Percentiles rank a stretch among this genome's conserved stretches.
Evolutionary conservation across 2,888 invertebrate genomes (phyloP).

Genomic region (Resseliella maxima): DNA sequence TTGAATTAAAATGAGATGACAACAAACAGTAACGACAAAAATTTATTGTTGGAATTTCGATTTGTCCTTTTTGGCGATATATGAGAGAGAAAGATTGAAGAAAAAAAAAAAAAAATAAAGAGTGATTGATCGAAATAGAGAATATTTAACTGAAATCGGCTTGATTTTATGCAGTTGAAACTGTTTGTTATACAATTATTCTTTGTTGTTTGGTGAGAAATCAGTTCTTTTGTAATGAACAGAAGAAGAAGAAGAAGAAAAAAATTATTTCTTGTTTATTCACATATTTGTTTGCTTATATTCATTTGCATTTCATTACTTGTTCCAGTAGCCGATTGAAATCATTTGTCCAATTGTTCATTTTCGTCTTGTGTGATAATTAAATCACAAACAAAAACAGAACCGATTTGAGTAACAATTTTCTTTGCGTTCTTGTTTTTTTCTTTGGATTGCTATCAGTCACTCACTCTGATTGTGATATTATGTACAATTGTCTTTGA

Average conservation of each 20-base stretch:
- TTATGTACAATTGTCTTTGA: not conserved
- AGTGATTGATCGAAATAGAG: not conserved
- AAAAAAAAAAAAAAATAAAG: not conserved
- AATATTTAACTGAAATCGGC: not conserved
- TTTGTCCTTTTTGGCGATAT: too few species aligned
- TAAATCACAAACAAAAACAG: too few species aligned
- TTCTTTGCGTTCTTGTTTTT: not conserved
- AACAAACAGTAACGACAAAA: not conserved
- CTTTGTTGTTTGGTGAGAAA: not conserved
- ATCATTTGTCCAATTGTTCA: not conserved
- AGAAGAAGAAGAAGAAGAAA: too few species aligned
- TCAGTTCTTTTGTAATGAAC: not conserved
- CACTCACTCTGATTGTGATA: conserved; percentile 16
- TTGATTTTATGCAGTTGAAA: not conserved
- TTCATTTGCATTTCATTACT: not conserved
- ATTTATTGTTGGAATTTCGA: too few species aligned
- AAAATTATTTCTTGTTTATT: too few species aligned
- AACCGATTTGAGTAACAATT: not conserved
- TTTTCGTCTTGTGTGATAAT: not conserved
- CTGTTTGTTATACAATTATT: not conserved
- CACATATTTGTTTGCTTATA: not conserved
- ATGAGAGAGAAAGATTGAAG: not conserved
- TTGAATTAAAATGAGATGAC: too few species aligned
- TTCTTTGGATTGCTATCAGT: not conserved
- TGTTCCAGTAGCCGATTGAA: not conserved